Evolutionary conservation across 2,113 vertebrate genomes (phyloP), one percentile per base, ranked within the genome.

Genomic region (Dermatemys mawii): DNA sequence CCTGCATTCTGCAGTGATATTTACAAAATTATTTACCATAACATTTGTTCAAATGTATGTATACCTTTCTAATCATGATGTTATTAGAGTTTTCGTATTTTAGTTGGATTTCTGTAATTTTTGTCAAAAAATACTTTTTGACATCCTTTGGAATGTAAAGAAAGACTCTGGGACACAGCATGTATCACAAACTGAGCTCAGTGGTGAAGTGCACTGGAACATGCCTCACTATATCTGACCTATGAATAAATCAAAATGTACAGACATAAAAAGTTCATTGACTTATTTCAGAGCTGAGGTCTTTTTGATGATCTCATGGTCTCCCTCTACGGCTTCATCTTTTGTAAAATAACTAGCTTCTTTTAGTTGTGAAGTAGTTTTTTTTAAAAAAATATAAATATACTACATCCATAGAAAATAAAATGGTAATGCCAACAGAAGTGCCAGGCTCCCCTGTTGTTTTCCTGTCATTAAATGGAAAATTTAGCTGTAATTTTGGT

Each of bases 311-410:
- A 63, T 75, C 70, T 44, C 38, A 75, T 41, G 4, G 4, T 92
- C 0, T 0, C 82, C 9, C 90, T 17, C 26, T 89, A 79, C 81
- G 80, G 86, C 86, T 80, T 54, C 0, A 0, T 67, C 0, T 81
- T 2, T 88, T 86, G 49, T 87, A 93, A 11, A 6, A n/a, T 78
- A 0, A 60, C 85, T 76, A 29, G 90, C 85, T 21, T 14, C n/a
- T 63, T 51, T 6, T 67, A 35, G 78, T 85, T 89, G 48, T 44
- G 75, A 81, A n/a, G 54, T 83, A 35, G 1, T 24, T 8, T 53
- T 89, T 54, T 35, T 95, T 82, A 22, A 82, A 88, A 84, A 70
- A 91, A 81, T 5, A 2, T 5, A 2, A 1, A 1, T 70, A 35
- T 67, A 67, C 60, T n/a, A 16, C 60, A 19, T 91, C 51, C 32